These are phyloP conservation scores for Aldrovandia affinis DNA, from an alignment of 2,797 vertebrate genomes.

Conservation along the genomic window DNA sequence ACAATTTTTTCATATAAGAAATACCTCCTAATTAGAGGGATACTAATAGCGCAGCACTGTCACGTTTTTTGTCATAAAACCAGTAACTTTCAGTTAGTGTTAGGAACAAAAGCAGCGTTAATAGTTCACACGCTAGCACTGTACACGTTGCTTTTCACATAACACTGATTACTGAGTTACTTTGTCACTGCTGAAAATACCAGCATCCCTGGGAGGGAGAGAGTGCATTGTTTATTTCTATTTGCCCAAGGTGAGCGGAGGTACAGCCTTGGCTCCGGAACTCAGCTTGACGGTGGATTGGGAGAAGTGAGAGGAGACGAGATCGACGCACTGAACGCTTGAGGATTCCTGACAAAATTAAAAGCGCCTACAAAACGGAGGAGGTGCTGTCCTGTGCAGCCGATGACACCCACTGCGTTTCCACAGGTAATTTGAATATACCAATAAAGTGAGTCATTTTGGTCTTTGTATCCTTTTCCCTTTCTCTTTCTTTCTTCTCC, in stretches of 20 bases:
- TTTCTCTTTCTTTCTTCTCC: background rate
- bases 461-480: conserved; percentile 5
- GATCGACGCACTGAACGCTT: conserved; percentile 22
- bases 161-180: conserved; percentile 20
- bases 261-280: conserved; percentile 5
- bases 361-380: conserved; percentile 26
- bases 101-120: conserved; percentile 2
- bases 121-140: too few species aligned
- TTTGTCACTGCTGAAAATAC: conserved; percentile 28
- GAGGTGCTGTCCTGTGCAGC: background rate
- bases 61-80: background rate
- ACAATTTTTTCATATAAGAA: too few species aligned
- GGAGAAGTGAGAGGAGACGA: background rate
- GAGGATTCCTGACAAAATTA: conserved; percentile 16
- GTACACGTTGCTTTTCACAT: background rate
- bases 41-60: background rate
- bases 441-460: conserved; percentile 1
- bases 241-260: conserved; percentile 21
- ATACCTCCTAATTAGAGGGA: background rate
- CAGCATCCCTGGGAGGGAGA: conserved; percentile 15
- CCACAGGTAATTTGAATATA: conserved; percentile 22
- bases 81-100: background rate
- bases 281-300: conserved; percentile 28
- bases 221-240: conserved; percentile 29
- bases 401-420: background rate